Base-by-base conservation (phyloP, 2,797 vertebrate species). In the Sebastes elongatus region DNA sequence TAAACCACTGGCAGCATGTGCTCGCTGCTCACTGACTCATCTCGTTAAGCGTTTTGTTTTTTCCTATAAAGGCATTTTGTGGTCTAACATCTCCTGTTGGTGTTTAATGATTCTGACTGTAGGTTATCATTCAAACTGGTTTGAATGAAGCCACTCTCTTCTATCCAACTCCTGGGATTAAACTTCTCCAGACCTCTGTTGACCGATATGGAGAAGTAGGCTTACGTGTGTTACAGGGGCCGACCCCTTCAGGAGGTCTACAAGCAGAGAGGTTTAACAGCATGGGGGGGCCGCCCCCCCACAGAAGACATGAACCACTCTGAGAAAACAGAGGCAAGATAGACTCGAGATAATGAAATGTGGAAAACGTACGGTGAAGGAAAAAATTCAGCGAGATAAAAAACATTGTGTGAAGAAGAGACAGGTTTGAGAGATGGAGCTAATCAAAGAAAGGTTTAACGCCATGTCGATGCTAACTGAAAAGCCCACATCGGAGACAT, bases 251-350 rank as follows among this genome's bases (percentile, higher is more conserved):
- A 42, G 30, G 69, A 84, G 78, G 80, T 81, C 83, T 60, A 78
- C 62, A 78, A 81, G 73, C 71, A 80, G 83, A 82, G 69, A 85
- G 76, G 77, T 82, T 84, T 79, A 83, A 89, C 84, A 68, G 63
- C 65, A 82, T 81, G 85, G 76, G 35, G 56, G 56, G 85, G 79
- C n/a, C n/a, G n/a, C n/a, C n/a, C n/a, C n/a, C n/a, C n/a, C n/a
- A 86, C 74, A 73, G 46, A 76, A 42, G 74, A 84, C 38, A 65
- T 81, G 80, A 82, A 73, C 65, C 76, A 74, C 74, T 85, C 30
- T 60, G 64, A 80, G 72, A 66, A 42, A 42, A 81, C 66, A 80
- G 57, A 73, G 74, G 78, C 33, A 76, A 78, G 80, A 57, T 57
- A 66, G 80, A 74, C 71, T 83, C 61, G 42, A 53, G 35, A 38